Conservation (phyloP, 2,113 vertebrate genomes). For the Prolemur simus region DNA sequence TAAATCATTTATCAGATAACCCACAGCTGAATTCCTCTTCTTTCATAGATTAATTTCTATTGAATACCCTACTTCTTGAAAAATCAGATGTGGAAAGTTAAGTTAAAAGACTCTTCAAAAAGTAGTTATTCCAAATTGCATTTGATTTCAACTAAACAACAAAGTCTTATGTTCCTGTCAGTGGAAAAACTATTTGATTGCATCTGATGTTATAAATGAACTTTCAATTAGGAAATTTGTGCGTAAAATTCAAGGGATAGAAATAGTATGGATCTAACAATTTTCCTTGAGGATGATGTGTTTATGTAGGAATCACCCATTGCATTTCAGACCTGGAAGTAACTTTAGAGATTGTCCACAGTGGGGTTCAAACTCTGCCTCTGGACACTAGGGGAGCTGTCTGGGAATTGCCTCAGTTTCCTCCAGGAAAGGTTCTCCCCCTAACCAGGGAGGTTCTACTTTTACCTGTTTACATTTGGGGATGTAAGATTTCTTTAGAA, state of each 20-base stretch:
- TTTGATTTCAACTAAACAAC: conserved; percentile 29
- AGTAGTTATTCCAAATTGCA: neutral
- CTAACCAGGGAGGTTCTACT: too few relatives aligned
- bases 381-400: too few relatives aligned
- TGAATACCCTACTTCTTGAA: neutral
- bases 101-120: neutral
- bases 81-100: neutral
- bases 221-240: neutral
- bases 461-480: neutral
- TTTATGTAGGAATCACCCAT: neutral
- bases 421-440: neutral
- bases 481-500: neutral
- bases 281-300: neutral
- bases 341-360: neutral
- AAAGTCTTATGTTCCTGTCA: neutral
- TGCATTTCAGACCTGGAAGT: neutral
- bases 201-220: conserved; percentile 7
- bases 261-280: neutral
- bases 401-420: neutral
- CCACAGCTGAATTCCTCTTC: neutral
- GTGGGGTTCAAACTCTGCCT: neutral
- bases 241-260: neutral
- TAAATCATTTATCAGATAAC: neutral
- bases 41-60: neutral
- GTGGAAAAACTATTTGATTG: neutral